Percentiles rank a stretch among this genome's conserved stretches.
Conservation (phyloP, 2,113 vertebrate species). For the Cromileptes altivelis region DNA sequence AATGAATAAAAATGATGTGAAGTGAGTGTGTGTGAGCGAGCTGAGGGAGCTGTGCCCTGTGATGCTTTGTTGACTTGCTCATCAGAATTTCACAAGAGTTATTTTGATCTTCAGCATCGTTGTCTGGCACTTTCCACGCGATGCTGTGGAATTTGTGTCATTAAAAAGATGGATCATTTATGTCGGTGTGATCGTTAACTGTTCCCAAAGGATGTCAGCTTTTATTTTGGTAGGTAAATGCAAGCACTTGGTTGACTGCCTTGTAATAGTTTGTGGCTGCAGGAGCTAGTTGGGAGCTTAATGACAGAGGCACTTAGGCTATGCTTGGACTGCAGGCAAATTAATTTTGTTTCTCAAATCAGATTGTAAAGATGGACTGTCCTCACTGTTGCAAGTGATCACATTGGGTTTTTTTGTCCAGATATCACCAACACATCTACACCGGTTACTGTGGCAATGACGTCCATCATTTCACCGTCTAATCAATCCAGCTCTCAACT, state of each 20-base stretch:
- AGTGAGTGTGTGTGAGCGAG: slow-evolving; percentile 36
- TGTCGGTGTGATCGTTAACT: neutral
- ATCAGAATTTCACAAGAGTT: slow-evolving; percentile 40
- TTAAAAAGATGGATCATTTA: neutral
- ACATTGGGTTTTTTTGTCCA: too few species aligned
- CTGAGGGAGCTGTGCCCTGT: slow-evolving; percentile 32
- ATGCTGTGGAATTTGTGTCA: neutral
- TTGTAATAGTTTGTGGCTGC: neutral
- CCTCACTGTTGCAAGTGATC: too few species aligned
- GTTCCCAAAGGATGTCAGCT: neutral
- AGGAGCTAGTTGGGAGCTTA: neutral
- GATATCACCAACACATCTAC: too few species aligned
- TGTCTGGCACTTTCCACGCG: slow-evolving; percentile 2
- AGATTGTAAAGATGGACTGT: too few species aligned
- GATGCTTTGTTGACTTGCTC: slow-evolving; percentile 44
- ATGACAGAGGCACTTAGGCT: too few species aligned
- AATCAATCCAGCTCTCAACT: too few species aligned
- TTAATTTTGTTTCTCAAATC: too few species aligned
- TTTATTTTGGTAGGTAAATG: neutral
- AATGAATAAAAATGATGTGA: slow-evolving; percentile 69
- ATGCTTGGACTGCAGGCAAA: too few species aligned
- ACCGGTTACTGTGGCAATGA: too few species aligned
- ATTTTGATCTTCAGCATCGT: slow-evolving; percentile 47
- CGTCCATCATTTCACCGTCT: too few species aligned
- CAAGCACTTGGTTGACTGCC: neutral